Evolutionary conservation across 92 coral and sea anemone genomes (phyloP).

Genomic region (Bergia puertoricense): DNA sequence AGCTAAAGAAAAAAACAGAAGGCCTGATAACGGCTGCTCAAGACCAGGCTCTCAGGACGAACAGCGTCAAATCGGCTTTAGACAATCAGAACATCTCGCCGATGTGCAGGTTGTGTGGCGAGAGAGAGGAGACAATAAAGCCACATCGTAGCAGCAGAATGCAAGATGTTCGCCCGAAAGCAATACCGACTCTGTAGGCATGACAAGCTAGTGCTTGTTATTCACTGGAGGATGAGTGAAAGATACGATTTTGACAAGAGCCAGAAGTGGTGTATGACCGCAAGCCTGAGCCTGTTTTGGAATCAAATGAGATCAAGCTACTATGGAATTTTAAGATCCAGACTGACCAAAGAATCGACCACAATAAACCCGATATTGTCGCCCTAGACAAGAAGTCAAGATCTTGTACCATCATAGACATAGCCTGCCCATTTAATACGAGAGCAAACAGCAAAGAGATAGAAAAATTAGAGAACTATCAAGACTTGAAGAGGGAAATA

Average conservation of each 20-base stretch:
- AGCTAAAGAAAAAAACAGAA: not conserved
- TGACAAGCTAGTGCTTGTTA: not conserved
- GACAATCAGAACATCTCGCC: not conserved
- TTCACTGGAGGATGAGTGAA: not conserved
- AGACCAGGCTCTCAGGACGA: not conserved
- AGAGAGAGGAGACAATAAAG: not conserved
- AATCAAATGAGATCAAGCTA: constrained; percentile 19
- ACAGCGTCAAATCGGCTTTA: not conserved
- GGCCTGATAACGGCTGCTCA: not conserved
- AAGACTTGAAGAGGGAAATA: not conserved
- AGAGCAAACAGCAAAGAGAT: not conserved
- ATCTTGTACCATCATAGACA: not conserved
- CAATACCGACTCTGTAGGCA: not conserved
- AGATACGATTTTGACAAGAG: not conserved
- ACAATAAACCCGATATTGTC: constrained; percentile 15
- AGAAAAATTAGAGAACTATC: not conserved
- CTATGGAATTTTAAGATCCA: constrained; percentile 33
- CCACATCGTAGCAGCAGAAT: not conserved
- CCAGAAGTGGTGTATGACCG: constrained; percentile 25
- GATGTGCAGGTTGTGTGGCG: not conserved
- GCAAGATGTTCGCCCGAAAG: not conserved
- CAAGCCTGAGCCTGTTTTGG: constrained; percentile 17
- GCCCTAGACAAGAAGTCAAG: not conserved
- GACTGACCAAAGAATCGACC: constrained; percentile 24
- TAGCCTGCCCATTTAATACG: not conserved